Evolutionary conservation across 2,888 invertebrate genomes (phyloP).

Genomic region (Aporophyla nigra): DNA sequence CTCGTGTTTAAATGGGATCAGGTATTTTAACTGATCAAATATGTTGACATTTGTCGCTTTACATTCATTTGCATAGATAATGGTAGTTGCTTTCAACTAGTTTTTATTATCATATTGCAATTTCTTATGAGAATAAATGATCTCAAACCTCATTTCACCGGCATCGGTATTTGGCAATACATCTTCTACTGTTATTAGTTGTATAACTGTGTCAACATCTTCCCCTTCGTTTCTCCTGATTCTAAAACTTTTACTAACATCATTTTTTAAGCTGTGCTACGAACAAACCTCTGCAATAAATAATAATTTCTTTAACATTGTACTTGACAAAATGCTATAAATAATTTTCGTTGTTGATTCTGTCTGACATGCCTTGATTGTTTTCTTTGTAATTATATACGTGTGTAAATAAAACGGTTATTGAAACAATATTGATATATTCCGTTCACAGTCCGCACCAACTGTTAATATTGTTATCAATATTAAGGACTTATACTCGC

Average conservation of each 20-base stretch:
- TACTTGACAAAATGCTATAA: neutral
- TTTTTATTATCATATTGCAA: neutral
- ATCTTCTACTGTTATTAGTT: neutral
- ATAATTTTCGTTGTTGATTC: conserved; percentile 20
- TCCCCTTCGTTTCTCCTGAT: neutral
- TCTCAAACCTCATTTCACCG: too few relatives aligned
- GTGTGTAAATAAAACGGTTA: neutral
- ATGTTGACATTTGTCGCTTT: neutral
- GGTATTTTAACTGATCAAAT: too few relatives aligned
- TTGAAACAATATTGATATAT: conserved; percentile 2
- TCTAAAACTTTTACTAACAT: neutral
- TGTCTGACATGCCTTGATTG: conserved; percentile 10
- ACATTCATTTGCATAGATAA: neutral
- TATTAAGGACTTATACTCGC: neutral
- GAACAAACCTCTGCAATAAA: neutral
- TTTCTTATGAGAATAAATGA: too few relatives aligned
- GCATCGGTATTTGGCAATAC: neutral
- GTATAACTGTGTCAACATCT: neutral
- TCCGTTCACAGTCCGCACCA: neutral
- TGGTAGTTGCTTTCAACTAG: neutral
- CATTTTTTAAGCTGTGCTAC: neutral
- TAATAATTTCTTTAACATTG: neutral
- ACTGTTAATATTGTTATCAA: neutral
- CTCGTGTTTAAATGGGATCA: neutral
- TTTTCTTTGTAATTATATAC: neutral